These are phyloP conservation scores for Empis livida DNA, from an alignment of 2,888 invertebrate genomes.

Conservation along the genomic window DNA sequence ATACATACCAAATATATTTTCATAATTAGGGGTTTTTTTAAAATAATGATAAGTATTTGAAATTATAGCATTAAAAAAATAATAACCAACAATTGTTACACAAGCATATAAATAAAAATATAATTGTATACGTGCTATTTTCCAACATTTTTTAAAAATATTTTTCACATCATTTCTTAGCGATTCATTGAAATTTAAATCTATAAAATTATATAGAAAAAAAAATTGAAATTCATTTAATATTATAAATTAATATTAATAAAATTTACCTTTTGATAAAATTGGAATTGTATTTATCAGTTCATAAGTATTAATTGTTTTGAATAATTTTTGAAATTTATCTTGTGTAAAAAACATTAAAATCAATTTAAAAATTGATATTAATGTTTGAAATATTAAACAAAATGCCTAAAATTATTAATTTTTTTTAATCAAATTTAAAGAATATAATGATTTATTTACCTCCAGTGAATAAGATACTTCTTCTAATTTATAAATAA, in stretches of 20 bases:
- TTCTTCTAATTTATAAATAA: too few species aligned
- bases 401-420: constrained; percentile 9
- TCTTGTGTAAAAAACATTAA: constrained; percentile 5
- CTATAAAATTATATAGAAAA: constrained; percentile 13
- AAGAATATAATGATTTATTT: too few species aligned
- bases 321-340: constrained; percentile 2
- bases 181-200: constrained; percentile 15
- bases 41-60: constrained; percentile 17
- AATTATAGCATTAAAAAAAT: constrained; percentile 17
- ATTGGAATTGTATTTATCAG: constrained; percentile 5
- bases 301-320: constrained; percentile 6
- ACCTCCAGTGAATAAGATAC: too few species aligned
- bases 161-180: constrained; percentile 17
- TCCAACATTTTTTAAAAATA: constrained; percentile 20
- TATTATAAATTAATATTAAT: too few species aligned
- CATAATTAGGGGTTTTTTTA: constrained; percentile 13
- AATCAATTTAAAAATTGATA: constrained; percentile 7
- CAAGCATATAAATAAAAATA: constrained; percentile 19
- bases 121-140: constrained; percentile 18
- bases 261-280: constrained; percentile 5
- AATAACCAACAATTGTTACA: constrained; percentile 11
- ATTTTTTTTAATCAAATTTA: not conserved
- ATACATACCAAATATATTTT: constrained; percentile 6
- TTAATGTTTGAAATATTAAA: constrained; percentile 4
- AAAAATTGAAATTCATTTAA: too few species aligned